Evolutionary conservation across 2,113 vertebrate genomes (phyloP).

Genomic region (Heptranchias perlo): DNA sequence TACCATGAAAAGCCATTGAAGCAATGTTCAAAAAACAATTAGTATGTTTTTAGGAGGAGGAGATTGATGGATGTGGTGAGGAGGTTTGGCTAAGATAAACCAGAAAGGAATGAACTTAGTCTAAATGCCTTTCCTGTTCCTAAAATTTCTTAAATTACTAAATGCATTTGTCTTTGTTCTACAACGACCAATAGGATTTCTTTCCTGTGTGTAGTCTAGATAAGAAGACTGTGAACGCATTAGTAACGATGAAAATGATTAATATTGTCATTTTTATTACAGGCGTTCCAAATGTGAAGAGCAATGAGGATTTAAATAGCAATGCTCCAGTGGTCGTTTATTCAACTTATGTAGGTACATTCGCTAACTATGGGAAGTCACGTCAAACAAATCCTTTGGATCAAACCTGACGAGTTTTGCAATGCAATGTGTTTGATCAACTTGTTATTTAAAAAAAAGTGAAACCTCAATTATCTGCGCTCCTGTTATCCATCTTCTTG

Average conservation of each 20-base stretch:
- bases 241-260: not conserved
- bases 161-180: not conserved
- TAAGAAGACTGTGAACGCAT: too few species aligned
- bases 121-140: not conserved
- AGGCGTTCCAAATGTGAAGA: not conserved
- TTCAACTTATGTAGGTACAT: slow-evolving; percentile 19
- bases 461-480: not conserved
- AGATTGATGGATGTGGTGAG: not conserved
- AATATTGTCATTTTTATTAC: not conserved
- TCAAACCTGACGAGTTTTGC: not conserved
- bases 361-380: not conserved
- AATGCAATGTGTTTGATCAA: slow-evolving; percentile 5
- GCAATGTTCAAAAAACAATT: not conserved
- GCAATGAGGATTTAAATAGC: not conserved
- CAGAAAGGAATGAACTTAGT: not conserved
- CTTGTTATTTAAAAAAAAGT: slow-evolving; percentile 12
- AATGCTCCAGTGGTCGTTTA: slow-evolving; percentile 18
- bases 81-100: not conserved
- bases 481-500: not conserved
- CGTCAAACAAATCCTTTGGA: not conserved
- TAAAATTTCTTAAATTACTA: not conserved
- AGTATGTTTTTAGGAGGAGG: not conserved
- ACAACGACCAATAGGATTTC: not conserved
- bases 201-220: not conserved
- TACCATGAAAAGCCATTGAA: not conserved